A percentile compares a stretch with the other conserved stretches of the same genome.
These are phyloP conservation scores for Drosophila quadrilineata DNA, from an alignment of 1,140 invertebrate genomes.

Conservation along the genomic window DNA sequence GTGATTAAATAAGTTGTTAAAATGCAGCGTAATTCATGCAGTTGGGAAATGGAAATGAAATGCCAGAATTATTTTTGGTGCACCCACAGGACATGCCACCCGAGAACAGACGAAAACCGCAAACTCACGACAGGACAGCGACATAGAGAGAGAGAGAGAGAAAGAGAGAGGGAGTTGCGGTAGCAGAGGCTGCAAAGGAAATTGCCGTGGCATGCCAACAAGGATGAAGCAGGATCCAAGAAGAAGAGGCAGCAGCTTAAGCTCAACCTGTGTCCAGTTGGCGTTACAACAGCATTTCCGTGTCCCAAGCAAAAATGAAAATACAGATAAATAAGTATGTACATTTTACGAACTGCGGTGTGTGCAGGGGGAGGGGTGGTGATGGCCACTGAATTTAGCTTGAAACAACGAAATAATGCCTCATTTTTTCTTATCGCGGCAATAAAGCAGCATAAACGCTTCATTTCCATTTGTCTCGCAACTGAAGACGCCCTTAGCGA, in stretches of 20 bases:
- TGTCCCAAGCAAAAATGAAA: constrained; percentile 48
- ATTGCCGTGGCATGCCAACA: constrained; percentile 69
- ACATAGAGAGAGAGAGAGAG: too few species aligned
- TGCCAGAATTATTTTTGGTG: constrained; percentile 40
- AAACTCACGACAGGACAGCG: too few species aligned
- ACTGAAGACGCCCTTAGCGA: constrained; percentile 62
- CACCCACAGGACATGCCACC: constrained; percentile 25
- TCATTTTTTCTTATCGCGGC: constrained; percentile 80
- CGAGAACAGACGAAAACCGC: constrained; percentile 60
- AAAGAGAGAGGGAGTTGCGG: too few species aligned
- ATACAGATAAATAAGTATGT: constrained; percentile 57
- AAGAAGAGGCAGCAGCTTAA: constrained; percentile 25
- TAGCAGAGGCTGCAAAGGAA: constrained; percentile 68
- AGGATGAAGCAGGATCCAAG: background rate
- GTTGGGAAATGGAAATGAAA: constrained; percentile 24
- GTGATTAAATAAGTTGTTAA: constrained; percentile 67
- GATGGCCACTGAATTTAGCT: constrained; percentile 39
- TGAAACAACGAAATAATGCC: constrained; percentile 77
- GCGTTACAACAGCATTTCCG: constrained; percentile 50
- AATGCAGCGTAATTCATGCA: constrained; percentile 69
- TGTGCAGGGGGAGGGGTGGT: background rate
- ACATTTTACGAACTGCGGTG: constrained; percentile 12
- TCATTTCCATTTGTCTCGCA: constrained; percentile 79
- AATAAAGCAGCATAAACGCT: constrained; percentile 81
- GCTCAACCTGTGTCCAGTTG: constrained; percentile 67